Evolutionary conservation across 2,113 vertebrate genomes (phyloP), one percentile per base, ranked within the genome.

Genomic region (Turdus rufiventris): DNA sequence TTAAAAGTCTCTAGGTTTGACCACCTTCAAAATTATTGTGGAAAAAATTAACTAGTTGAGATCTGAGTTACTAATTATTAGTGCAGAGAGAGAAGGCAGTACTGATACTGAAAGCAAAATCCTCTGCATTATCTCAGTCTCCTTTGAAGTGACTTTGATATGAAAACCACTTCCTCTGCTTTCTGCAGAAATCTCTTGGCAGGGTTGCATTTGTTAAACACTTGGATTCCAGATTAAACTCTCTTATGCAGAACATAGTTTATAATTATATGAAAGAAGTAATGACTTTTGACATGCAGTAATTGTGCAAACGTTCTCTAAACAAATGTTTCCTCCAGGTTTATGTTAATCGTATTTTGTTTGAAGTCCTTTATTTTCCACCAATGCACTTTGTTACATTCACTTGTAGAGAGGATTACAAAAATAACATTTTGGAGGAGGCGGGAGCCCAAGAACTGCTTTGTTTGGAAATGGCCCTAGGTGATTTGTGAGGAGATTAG

Each of bases 341-440:
- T 92, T 90, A 63, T 5, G 12, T 67, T 95, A 63, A 66, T 65
- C 28, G 0, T 53, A 62, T 71, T 92, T 95, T 58, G 43, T 85
- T 91, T 88, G 47, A 93, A 90, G 56, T 47, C 57, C 60, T 85
- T 56, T 60, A 12, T 80, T 91, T 96, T 89, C 65, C 36, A 78
- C 40, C 60, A 63, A 5, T 18, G 18, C 15, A 8, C 45, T 87
- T 89, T 28, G 71, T 79, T 93, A 43, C 29, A 8, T 34, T 93
- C 38, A 16, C 51, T 91, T n/a, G 33, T 24, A 48, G 70, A 91
- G 84, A 65, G 18, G 73, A 87, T 91, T 94, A 60, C 36, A 70
- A 70, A 90, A 83, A 54, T 36, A 93, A 65, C n/a, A 8, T 80
- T 76, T 85, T 36, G 31, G 67, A 90, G 60, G 47, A 77, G 75